These are phyloP conservation scores for Okamejei kenojei DNA, from an alignment of 2,797 vertebrate genomes.

Conservation along the genomic window DNA sequence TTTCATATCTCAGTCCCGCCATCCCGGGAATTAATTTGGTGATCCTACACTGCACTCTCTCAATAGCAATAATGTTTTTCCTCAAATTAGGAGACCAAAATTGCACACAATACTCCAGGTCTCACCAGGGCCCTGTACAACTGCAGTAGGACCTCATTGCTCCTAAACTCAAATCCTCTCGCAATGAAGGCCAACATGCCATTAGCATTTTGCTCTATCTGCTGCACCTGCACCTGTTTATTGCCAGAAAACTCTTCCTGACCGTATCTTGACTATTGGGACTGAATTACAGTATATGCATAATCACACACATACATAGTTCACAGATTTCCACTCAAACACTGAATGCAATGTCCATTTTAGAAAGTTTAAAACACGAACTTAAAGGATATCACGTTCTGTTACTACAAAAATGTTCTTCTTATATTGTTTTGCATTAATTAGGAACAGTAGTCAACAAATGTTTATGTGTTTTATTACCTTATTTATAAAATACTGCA, in stretches of 20 bases:
- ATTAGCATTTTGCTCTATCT: too few species aligned
- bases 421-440: background rate
- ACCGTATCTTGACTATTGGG: background rate
- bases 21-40: too few species aligned
- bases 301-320: background rate
- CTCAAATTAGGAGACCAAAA: too few species aligned
- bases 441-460: background rate
- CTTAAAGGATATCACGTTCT: background rate
- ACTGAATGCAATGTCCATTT: background rate
- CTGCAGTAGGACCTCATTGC: too few species aligned
- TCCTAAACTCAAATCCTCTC: too few species aligned
- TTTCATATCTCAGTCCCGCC: too few species aligned
- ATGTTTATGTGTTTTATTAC: constrained; percentile 14
- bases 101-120: too few species aligned
- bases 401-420: background rate
- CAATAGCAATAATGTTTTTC: too few species aligned
- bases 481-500: constrained; percentile 25
- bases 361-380: background rate
- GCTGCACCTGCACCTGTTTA: too few species aligned
- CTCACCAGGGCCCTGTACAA: too few species aligned
- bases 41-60: too few species aligned
- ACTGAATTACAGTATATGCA: background rate
- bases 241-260: background rate
- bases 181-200: too few species aligned
- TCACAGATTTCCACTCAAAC: background rate